A percentile compares a stretch with the other conserved stretches of the same genome.
These are phyloP conservation scores for Halcyon badia DNA, from an alignment of 2,797 vertebrate genomes.

Conservation along the genomic window DNA sequence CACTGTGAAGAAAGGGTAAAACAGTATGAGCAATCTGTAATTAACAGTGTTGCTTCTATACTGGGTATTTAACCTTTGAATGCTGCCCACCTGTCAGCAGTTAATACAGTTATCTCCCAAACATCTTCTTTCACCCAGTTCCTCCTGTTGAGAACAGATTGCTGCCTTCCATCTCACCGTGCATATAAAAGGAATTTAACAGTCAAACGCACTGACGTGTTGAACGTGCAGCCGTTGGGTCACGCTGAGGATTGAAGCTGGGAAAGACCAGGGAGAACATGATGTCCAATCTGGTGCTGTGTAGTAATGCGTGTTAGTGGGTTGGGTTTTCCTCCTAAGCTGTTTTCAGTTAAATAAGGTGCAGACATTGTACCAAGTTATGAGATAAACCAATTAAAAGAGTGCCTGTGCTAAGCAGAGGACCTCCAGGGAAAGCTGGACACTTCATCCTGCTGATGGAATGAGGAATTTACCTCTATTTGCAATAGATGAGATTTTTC, in stretches of 20 bases:
- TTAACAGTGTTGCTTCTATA: not conserved
- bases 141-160: not conserved
- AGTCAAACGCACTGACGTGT: not conserved
- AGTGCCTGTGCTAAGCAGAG: not conserved
- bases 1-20: not conserved
- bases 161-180: accelerated
- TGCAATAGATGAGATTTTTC: not conserved
- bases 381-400: not conserved
- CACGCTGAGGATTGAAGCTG: not conserved
- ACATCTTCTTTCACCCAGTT: not conserved
- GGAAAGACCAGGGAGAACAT: not conserved
- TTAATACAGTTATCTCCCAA: not conserved
- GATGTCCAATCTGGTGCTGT: not conserved
- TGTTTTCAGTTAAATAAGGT: not conserved
- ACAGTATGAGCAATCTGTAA: not conserved
- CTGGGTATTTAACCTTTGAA: not conserved
- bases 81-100: not conserved
- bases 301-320: not conserved
- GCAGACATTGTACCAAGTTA: not conserved
- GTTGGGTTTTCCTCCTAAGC: not conserved
- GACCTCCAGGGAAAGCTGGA: not conserved
- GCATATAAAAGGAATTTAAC: not conserved
- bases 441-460: not conserved
- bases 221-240: not conserved
- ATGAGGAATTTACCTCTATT: not conserved